These are phyloP conservation scores for Zeuzera pyrina DNA, from an alignment of 2,888 invertebrate species.

Conservation along the genomic window DNA sequence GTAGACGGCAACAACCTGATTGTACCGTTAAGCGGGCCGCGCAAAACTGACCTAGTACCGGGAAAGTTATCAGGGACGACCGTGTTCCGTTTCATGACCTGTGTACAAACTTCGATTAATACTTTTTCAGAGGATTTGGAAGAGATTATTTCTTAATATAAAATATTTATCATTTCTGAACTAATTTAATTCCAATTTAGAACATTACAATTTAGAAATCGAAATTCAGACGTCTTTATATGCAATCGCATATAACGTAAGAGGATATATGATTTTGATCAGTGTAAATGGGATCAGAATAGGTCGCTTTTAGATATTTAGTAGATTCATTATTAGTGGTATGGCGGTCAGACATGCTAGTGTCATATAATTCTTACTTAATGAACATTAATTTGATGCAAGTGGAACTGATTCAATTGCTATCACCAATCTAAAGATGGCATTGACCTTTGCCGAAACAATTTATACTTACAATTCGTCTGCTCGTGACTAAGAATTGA, in stretches of 20 bases:
- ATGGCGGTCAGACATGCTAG: constrained; percentile 30
- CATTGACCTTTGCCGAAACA: constrained; percentile 63
- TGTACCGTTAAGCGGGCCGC: constrained; percentile 67
- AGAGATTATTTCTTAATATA: too few relatives aligned
- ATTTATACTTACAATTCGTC: constrained; percentile 1
- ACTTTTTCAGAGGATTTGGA: too few relatives aligned
- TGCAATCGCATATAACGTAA: too few relatives aligned
- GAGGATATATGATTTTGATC: too few relatives aligned
- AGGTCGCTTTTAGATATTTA: constrained; percentile 36
- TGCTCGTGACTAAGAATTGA: constrained; percentile 5
- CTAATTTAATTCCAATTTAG: too few relatives aligned
- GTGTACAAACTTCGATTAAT: too few relatives aligned
- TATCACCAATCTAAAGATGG: constrained; percentile 56
- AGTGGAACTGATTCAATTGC: constrained; percentile 71
- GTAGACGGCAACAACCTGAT: constrained; percentile 64
- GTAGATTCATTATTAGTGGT: constrained; percentile 28
- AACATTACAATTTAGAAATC: too few relatives aligned
- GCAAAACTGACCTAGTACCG: constrained; percentile 71
- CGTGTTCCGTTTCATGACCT: constrained; percentile 48
- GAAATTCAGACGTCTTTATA: too few relatives aligned
- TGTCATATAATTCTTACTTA: constrained; percentile 46
- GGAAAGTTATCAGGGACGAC: constrained; percentile 64
- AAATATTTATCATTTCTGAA: too few relatives aligned
- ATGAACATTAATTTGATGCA: constrained; percentile 66
- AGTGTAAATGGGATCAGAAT: too few relatives aligned